phyloP scores from a whole-genome alignment of 2,888 invertebrate species.

The Psylliodes chrysocephalus region DNA sequence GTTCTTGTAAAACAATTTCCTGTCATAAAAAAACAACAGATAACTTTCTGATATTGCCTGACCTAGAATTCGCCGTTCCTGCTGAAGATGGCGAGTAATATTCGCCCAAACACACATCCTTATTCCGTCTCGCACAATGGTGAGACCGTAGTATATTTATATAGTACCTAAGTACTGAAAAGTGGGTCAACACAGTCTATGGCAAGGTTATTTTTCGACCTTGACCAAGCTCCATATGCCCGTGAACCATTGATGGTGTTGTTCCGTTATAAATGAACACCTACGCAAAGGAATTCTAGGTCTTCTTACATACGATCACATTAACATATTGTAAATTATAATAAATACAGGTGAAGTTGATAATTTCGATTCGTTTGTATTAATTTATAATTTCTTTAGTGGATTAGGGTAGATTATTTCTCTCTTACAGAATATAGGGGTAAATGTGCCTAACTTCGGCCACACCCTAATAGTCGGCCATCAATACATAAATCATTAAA shows the following conservation, averaged over 20 bases:
- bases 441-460: too few relatives aligned
- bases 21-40: background rate
- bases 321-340: too few relatives aligned
- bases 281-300: conserved; percentile 34
- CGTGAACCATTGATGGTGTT: conserved; percentile 9
- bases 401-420: too few relatives aligned
- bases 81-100: background rate
- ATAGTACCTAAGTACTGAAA: too few relatives aligned
- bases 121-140: background rate
- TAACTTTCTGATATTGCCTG: background rate
- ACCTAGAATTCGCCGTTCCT: background rate
- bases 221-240: conserved; percentile 48
- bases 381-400: too few relatives aligned
- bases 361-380: too few relatives aligned
- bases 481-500: too few relatives aligned
- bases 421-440: too few relatives aligned
- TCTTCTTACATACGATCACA: conserved; percentile 7
- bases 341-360: too few relatives aligned
- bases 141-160: background rate
- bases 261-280: conserved; percentile 34
- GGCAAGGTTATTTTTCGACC: conserved; percentile 54
- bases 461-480: too few relatives aligned
- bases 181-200: conserved; percentile 51
- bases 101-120: background rate
- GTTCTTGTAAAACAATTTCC: background rate